A percentile compares a stretch with the other conserved stretches of the same genome.
Evolutionary conservation across 2,113 vertebrate genomes (phyloP).

Genomic region (Bambusicola thoracicus): DNA sequence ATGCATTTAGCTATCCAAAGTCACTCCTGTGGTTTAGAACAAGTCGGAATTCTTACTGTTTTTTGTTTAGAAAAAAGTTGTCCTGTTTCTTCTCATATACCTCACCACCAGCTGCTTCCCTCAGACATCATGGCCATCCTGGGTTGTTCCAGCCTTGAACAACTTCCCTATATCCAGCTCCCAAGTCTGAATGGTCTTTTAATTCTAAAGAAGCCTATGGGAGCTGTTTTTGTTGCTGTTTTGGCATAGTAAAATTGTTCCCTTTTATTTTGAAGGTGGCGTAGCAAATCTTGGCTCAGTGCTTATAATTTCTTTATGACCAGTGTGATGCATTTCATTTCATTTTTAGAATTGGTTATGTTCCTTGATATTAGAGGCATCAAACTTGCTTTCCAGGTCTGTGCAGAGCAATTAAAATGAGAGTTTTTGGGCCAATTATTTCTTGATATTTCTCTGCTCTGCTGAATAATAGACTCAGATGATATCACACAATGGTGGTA

Average conservation of each 20-base stretch:
- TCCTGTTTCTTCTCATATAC: neutral
- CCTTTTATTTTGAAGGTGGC: neutral
- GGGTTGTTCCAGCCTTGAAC: neutral
- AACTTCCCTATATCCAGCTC: neutral
- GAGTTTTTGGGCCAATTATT: constrained; percentile 29
- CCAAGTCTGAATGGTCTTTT: neutral
- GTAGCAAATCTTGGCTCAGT: neutral
- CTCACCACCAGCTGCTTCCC: neutral
- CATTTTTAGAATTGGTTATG: neutral
- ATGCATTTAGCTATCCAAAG: neutral
- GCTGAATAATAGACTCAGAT: constrained; percentile 25
- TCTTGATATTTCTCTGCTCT: constrained; percentile 4
- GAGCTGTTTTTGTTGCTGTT: neutral
- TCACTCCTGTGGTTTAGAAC: neutral
- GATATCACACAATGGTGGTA: constrained; percentile 22
- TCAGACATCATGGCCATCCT: neutral
- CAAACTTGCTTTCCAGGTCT: constrained; percentile 32
- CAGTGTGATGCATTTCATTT: constrained; percentile 1
- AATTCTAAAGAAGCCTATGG: neutral
- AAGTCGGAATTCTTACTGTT: neutral
- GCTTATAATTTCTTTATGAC: constrained; percentile 4
- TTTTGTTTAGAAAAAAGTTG: neutral
- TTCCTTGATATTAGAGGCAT: neutral
- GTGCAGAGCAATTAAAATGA: constrained; percentile 41
- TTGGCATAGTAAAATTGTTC: neutral